Evolutionary conservation across 1,140 invertebrate genomes (phyloP).

Genomic region (Piezodorus guildinii): DNA sequence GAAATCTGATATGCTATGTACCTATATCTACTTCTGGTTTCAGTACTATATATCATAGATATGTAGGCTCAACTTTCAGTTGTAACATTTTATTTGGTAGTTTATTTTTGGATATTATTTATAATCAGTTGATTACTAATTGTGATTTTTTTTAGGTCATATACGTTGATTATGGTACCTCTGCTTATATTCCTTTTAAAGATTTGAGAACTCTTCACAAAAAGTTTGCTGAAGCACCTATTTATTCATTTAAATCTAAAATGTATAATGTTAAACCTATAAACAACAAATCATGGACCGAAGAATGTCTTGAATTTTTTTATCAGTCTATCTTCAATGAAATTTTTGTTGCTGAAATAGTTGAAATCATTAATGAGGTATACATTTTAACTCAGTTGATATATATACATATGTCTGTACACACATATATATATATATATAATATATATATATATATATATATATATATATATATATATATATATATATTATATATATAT

Average conservation of each 20-base stretch:
- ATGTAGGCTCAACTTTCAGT: no score
- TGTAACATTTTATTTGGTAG: no score
- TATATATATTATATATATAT: no score
- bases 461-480: no score
- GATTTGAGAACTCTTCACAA: neutral
- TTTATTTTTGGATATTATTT: neutral
- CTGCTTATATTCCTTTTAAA: neutral
- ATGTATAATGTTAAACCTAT: neutral
- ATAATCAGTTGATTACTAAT: neutral
- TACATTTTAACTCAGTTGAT: no score
- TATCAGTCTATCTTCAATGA: neutral
- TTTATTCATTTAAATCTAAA: neutral
- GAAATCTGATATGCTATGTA: no score
- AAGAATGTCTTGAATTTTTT: neutral
- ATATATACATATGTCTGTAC: no score
- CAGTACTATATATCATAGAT: no score
- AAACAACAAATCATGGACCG: neutral
- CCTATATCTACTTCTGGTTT: no score
- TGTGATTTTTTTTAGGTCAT: neutral
- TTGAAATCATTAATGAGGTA: neutral
- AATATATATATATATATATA: no score
- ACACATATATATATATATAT: no score
- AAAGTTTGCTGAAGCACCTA: neutral
- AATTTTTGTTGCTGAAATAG: constrained; percentile 2
- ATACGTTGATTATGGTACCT: neutral